Evolutionary conservation across 2,113 vertebrate genomes (phyloP), one percentile per base, ranked within the genome.

Genomic region (Engraulis encrasicolus): DNA sequence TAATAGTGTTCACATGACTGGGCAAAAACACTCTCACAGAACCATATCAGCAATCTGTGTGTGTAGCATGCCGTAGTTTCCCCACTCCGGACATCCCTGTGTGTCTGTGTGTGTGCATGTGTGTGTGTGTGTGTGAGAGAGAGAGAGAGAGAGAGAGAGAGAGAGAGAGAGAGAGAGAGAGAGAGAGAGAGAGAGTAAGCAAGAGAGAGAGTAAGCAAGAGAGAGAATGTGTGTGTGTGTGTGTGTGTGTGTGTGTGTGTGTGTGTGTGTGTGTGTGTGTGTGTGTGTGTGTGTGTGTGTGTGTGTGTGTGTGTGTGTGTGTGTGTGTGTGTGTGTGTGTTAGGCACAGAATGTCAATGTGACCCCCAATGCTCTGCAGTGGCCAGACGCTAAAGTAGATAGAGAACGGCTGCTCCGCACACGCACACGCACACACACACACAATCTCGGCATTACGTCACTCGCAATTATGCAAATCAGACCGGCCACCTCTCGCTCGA

Each of bases 381-480:
- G 27, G 66, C 66, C 66, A 71, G 58, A 23, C 58, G 31, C 11
- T 71, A 84, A 23, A 86, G 38, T 7, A 54, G 78, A 83, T 87
- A 84, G 84, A 84, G 84, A 82, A 74, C 84, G 80, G 80, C 74
- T 19, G 78, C 85, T 87, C 78, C 38, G 49, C 49, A 36, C 84
- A 85, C 40, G 4, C 40, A 45, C 40, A 3, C 40, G 4, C 40
- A 45, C 40, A 3, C 40, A 45, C 40, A 83, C 80, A 87, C 85
- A 88, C 50, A 4, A n/a, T n/a, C 58, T 82, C 54, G 88, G 90
- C 89, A 92, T 94, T 90, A 93, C 92, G 89, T 95, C 92, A 94
- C 83, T 85, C 83, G 86, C 91, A 91, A 93, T 93, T 92, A 94
- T 94, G 94, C 92, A 91, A 94, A 86, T 14, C 31, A 38, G 66